Conservation (phyloP, 2,888 invertebrate genomes). For the Caradrina clavipalpis region DNA sequence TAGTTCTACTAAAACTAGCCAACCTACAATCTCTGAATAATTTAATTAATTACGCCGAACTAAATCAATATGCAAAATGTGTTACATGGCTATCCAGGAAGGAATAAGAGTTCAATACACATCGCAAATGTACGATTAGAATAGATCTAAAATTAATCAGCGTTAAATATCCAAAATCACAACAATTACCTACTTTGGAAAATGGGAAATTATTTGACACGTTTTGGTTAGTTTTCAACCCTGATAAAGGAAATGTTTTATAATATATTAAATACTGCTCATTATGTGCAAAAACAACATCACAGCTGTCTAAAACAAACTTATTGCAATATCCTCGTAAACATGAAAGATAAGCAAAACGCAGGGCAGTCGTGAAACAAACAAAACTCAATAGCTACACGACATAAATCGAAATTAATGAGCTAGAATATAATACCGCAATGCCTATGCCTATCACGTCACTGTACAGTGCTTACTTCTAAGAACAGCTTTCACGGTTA, state of each 20-base stretch:
- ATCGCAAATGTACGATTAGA: no score
- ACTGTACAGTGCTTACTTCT: constrained; percentile 76
- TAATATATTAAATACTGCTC: neutral
- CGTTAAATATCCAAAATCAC: no score
- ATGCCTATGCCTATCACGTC: constrained; percentile 79
- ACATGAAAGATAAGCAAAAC: constrained; percentile 53
- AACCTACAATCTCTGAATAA: no score
- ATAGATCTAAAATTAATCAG: no score
- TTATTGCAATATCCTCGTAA: constrained; percentile 31
- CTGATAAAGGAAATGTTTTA: neutral
- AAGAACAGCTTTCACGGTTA: constrained; percentile 85
- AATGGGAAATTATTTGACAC: no score
- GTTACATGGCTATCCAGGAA: no score
- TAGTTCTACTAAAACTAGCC: no score
- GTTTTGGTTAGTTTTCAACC: no score
- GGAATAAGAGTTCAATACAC: no score
- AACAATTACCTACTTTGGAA: no score
- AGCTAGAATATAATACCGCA: constrained; percentile 73
- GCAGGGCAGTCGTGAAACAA: constrained; percentile 61
- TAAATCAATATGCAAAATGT: no score
- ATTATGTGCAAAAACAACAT: neutral
- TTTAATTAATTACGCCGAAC: no score
- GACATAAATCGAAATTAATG: constrained; percentile 73
- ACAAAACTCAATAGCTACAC: constrained; percentile 60
- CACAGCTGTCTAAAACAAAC: constrained; percentile 23